phyloP scores from a whole-genome alignment of 2,888 invertebrate genomes.

The Leucania comma region DNA sequence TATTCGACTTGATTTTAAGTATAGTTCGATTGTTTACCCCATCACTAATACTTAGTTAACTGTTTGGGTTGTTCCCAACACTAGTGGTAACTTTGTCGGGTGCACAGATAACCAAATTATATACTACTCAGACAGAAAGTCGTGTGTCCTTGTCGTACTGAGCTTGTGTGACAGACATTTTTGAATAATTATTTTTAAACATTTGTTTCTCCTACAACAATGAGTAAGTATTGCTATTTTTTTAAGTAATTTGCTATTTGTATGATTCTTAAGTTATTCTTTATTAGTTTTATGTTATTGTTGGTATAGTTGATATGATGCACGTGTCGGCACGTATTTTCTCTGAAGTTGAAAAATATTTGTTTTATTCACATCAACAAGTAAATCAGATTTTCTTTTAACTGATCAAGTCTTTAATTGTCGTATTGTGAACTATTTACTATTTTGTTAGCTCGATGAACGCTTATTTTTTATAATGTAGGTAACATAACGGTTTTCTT shows the following conservation, averaged over 20 bases:
- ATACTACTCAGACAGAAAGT: no score
- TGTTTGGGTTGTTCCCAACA: conserved; percentile 24
- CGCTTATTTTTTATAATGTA: conserved; percentile 29
- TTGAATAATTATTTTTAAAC: conserved; percentile 62
- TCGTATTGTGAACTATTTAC: background rate
- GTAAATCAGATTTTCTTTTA: conserved; percentile 15
- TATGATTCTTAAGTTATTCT: conserved; percentile 9
- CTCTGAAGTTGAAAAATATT: conserved; percentile 36
- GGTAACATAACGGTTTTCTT: conserved; percentile 61
- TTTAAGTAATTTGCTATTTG: conserved; percentile 17
- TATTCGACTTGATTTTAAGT: background rate
- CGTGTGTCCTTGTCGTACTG: conserved; percentile 31
- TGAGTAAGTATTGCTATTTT: conserved; percentile 57
- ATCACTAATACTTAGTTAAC: background rate
- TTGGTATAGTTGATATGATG: conserved; percentile 27
- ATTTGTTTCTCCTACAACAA: conserved; percentile 53
- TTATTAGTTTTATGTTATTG: conserved; percentile 27
- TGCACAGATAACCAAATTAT: no score
- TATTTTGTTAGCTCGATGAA: background rate
- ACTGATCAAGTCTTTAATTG: background rate
- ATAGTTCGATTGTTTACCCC: background rate
- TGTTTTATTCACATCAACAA: conserved; percentile 33
- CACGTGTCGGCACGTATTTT: conserved; percentile 62
- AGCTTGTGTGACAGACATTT: conserved; percentile 67
- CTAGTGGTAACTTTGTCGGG: conserved; percentile 39